Evolutionary conservation across 2,888 invertebrate genomes (phyloP), one percentile per base, ranked within the genome.

Genomic region (Rotaria macrura): DNA sequence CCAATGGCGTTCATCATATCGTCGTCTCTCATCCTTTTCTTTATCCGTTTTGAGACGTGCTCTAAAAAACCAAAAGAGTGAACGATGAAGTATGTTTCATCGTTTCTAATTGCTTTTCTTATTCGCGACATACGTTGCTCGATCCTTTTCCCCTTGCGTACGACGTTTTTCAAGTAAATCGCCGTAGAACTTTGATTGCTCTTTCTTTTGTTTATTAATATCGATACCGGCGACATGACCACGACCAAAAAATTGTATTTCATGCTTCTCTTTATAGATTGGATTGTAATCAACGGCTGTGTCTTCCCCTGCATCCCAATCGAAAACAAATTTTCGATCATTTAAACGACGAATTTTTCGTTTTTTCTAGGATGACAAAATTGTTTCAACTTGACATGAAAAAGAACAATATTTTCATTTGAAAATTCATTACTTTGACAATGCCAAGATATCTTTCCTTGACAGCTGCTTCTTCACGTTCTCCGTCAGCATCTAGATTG

Each of bases 1-100:
- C 99, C 99, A 99, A 91, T 99, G 99, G 10, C 99, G 93, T 90
- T 99, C 98, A 91, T 99, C 99, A 95, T 96, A 98, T 89, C 96
- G 95, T 90, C 97, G 96, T 91, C 98, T 98, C 88, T 97, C 98
- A 92, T 99, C 98, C 91, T 95, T 95, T 89, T 94, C 94, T 88
- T 95, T 95, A 0, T 96, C 94, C 90, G 96, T 96, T 90, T 96
- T 96, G 87, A 97, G 92, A 47, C 97, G 93, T 87, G 54, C 43
- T 43, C 52, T 52, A 49, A 25, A 84, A 52, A 95, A n/a, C n/a
- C n/a, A n/a, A n/a, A n/a, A n/a, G n/a, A n/a, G n/a, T n/a, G n/a
- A n/a, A n/a, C n/a, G n/a, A n/a, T n/a, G n/a, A n/a, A n/a, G n/a
- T n/a, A n/a, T n/a, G n/a, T n/a, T n/a, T n/a, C n/a, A n/a, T n/a